Evolutionary conservation across 2,797 vertebrate genomes (phyloP).

Genomic region (Crocodylus rhombifer): DNA sequence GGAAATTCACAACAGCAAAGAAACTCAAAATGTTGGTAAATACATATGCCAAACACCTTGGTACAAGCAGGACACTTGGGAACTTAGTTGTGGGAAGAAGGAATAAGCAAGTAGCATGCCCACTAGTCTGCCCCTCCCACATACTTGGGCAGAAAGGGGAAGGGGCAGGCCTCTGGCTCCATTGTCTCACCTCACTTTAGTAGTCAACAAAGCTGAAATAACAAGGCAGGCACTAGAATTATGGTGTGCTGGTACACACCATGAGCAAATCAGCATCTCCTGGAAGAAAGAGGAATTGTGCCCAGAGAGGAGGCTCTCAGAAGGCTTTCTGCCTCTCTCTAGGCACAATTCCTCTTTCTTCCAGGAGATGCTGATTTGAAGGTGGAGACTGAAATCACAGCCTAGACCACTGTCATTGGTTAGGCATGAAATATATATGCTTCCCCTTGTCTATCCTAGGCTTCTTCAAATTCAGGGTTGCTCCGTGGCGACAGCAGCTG

Average conservation of each 20-base stretch:
- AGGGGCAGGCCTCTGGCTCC: not conserved
- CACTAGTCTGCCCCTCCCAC: not conserved
- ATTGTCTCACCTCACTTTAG: not conserved
- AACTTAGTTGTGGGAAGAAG: not conserved
- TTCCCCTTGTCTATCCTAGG: not conserved
- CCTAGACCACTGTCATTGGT: not conserved
- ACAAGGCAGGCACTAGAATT: not conserved
- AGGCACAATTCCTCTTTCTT: not conserved
- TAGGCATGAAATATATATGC: not conserved
- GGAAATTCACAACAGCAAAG: not conserved
- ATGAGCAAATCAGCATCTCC: not conserved
- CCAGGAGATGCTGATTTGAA: not conserved
- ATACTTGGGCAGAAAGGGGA: not conserved
- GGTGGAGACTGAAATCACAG: not conserved
- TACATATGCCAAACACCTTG: not conserved
- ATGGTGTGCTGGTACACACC: not conserved
- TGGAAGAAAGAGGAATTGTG: not conserved
- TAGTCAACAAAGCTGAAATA: not conserved
- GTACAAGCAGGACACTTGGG: not conserved
- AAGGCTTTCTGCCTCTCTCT: not conserved
- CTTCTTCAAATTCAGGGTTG: not conserved
- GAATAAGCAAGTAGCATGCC: not conserved
- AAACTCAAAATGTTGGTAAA: not conserved
- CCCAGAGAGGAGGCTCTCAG: not conserved
- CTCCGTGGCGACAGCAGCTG: too few species aligned